A percentile compares a stretch with the other conserved stretches of the same genome.
phyloP scores from a whole-genome alignment of 2,113 vertebrate genomes.

The Hippopotamus amphibius region DNA sequence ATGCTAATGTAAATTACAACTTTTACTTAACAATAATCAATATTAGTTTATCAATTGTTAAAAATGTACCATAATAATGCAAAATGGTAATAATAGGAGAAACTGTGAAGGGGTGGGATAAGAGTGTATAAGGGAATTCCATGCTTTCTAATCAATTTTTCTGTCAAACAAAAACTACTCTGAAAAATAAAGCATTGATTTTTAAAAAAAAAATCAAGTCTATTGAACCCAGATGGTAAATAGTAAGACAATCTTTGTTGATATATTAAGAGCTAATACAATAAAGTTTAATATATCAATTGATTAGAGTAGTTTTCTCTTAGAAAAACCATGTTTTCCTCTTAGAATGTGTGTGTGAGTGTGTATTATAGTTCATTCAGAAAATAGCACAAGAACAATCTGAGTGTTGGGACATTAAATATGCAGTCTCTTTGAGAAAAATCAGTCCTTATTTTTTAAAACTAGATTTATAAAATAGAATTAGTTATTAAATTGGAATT shows the following conservation, averaged over 20 bases:
- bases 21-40: neutral
- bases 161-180: neutral
- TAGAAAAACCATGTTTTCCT: neutral
- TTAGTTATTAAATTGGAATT: neutral
- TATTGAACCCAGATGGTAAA: neutral
- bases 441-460: neutral
- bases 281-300: neutral
- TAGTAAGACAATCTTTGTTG: neutral
- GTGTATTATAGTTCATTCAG: neutral
- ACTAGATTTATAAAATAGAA: neutral
- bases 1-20: neutral
- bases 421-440: neutral
- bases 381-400: neutral
- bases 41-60: neutral
- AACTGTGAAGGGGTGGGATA: neutral
- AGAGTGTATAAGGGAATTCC: neutral
- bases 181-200: neutral
- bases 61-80: neutral
- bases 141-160: neutral
- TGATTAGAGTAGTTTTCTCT: neutral
- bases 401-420: neutral
- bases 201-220: neutral
- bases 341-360: neutral
- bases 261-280: neutral
- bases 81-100: neutral